Conservation (phyloP, 2,888 invertebrate species). For the Carcina quercana region DNA sequence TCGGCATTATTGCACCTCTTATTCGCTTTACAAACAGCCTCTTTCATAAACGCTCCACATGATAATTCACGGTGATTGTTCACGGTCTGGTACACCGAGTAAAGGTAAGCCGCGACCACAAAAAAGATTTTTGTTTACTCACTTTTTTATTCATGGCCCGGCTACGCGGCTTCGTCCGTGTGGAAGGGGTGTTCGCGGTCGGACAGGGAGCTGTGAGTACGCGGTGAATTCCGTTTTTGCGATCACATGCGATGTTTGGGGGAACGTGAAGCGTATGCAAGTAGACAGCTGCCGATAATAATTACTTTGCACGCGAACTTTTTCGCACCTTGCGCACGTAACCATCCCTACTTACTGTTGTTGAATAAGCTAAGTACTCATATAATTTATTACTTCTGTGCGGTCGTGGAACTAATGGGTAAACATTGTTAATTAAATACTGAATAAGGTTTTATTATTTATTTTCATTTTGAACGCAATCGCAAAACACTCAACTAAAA, state of each 20-base stretch:
- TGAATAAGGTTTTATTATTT: background rate
- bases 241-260: slow-evolving; percentile 54
- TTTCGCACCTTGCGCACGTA: slow-evolving; percentile 64
- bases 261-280: slow-evolving; percentile 30
- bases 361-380: slow-evolving; percentile 26
- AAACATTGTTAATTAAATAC: slow-evolving; percentile 6
- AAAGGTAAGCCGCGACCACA: slow-evolving; percentile 68
- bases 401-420: slow-evolving; percentile 8
- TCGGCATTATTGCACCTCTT: slow-evolving; percentile 47
- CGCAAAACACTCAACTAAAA: too few species aligned
- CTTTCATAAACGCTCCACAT: slow-evolving; percentile 62
- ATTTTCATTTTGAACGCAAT: background rate
- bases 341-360: slow-evolving; percentile 25
- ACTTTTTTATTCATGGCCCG: slow-evolving; percentile 53
- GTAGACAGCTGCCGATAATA: slow-evolving; percentile 62
- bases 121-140: slow-evolving; percentile 65
- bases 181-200: slow-evolving; percentile 39
- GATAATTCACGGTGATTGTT: slow-evolving; percentile 67
- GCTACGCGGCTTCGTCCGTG: slow-evolving; percentile 53
- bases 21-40: slow-evolving; percentile 59
- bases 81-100: slow-evolving; percentile 65
- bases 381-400: slow-evolving; percentile 21
- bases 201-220: slow-evolving; percentile 24
- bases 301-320: slow-evolving; percentile 64
- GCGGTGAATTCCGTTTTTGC: slow-evolving; percentile 47